Evolutionary conservation across 2,888 invertebrate species (phyloP).

Genomic region (Apamea epomidion): DNA sequence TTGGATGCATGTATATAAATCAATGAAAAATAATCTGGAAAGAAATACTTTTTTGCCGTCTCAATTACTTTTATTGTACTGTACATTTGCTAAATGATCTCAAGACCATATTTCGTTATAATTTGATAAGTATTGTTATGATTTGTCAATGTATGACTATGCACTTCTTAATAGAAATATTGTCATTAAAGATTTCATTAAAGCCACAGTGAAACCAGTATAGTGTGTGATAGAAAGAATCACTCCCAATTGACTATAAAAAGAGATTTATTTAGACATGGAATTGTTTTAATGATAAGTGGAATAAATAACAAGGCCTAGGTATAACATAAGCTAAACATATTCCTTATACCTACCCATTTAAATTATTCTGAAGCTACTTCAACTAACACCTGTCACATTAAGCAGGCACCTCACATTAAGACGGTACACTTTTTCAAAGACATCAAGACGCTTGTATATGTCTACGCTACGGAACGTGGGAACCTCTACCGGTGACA

Average conservation of each 20-base stretch:
- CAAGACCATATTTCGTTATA: not conserved
- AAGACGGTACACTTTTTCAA: not conserved
- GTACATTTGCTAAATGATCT: slow-evolving; percentile 30
- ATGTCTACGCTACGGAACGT: no score
- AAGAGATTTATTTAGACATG: slow-evolving; percentile 48
- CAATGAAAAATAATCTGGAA: not conserved
- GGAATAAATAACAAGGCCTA: slow-evolving; percentile 55
- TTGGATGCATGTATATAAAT: not conserved
- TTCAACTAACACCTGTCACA: no score
- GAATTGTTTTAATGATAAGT: slow-evolving; percentile 70
- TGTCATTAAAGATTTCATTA: not conserved
- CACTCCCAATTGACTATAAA: slow-evolving; percentile 17
- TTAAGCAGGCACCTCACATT: not conserved
- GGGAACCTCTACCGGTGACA: no score
- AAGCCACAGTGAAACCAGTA: slow-evolving; percentile 21
- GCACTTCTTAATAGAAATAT: not conserved
- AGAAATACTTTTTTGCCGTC: not conserved
- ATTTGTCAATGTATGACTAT: slow-evolving; percentile 7
- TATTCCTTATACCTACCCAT: no score
- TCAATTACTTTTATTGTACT: slow-evolving; percentile 14
- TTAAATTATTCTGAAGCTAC: no score
- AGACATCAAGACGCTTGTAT: no score
- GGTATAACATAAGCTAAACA: no score
- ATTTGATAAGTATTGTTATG: slow-evolving; percentile 1
- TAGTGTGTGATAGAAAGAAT: slow-evolving; percentile 21